A percentile compares a stretch with the other conserved stretches of the same genome.
These are phyloP conservation scores for Xiphorhynchus elegans DNA, from an alignment of 2,113 vertebrate genomes.

Conservation along the genomic window DNA sequence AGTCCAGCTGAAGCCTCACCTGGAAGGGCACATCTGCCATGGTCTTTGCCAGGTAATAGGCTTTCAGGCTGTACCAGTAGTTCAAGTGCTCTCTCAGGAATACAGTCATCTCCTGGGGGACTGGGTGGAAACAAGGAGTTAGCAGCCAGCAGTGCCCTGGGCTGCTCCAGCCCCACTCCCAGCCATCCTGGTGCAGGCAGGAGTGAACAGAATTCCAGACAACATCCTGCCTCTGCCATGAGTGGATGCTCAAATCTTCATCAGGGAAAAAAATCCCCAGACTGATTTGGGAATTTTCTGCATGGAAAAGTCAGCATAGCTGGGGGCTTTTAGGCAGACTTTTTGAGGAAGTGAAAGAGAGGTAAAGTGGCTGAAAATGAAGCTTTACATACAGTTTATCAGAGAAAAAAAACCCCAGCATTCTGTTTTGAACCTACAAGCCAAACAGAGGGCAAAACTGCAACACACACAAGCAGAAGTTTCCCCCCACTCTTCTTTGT, in stretches of 20 bases:
- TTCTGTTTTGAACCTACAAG: neutral
- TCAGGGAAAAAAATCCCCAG: neutral
- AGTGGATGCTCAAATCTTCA: neutral
- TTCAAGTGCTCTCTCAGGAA: conserved; percentile 95
- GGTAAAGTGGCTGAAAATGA: neutral
- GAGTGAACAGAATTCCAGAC: neutral
- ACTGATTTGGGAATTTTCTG: neutral
- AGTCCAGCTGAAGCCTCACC: conserved; percentile 66
- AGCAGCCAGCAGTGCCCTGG: neutral
- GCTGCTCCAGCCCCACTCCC: neutral
- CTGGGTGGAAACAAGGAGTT: conserved; percentile 64
- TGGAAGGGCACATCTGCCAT: conserved; percentile 97
- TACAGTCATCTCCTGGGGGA: conserved; percentile 96
- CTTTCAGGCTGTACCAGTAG: conserved; percentile 99
- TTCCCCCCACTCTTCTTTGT: accelerated
- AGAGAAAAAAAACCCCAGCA: neutral
- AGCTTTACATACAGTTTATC: neutral
- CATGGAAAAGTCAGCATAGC: neutral
- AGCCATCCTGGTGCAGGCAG: neutral
- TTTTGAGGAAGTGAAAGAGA: neutral
- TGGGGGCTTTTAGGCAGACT: neutral
- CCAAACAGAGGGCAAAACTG: neutral
- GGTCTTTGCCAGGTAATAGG: conserved; percentile 97
- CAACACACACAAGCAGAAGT: neutral
- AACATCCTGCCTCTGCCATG: accelerated